These are phyloP conservation scores for Macrotrachela quadricornifera DNA, from an alignment of 1,140 invertebrate species.

Conservation along the genomic window DNA sequence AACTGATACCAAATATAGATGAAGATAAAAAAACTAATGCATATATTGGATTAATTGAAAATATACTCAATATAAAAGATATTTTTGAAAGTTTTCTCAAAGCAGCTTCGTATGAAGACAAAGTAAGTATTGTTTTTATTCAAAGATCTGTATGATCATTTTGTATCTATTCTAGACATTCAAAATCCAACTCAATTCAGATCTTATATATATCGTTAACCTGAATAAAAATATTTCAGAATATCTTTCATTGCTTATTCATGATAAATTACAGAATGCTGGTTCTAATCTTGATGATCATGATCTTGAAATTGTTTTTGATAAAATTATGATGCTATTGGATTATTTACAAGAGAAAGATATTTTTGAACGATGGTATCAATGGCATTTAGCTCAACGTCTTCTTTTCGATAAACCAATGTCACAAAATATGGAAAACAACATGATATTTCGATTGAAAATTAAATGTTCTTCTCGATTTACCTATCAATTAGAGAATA, in stretches of 20 bases:
- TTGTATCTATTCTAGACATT: no score
- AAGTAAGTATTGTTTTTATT: no score
- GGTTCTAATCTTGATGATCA: conserved; percentile 40
- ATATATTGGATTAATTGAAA: no score
- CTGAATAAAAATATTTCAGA: no score
- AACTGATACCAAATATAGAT: no score
- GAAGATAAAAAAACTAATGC: no score
- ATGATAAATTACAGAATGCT: no score
- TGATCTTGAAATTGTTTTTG: conserved; percentile 85
- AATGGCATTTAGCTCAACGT: conserved; percentile 91
- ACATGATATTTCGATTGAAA: conserved; percentile 99
- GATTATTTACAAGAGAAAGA: conserved; percentile 98
- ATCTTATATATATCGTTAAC: no score
- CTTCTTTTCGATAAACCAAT: conserved; percentile 90
- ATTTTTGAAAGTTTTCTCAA: conserved; percentile 80
- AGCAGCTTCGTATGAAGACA: conserved; percentile 77
- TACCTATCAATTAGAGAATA: conserved; percentile 95
- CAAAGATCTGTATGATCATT: no score
- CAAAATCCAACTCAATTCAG: no score
- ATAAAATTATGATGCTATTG: conserved; percentile 98
- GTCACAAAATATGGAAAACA: conserved; percentile 96
- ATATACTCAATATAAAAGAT: no score
- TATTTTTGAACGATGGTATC: conserved; percentile 97
- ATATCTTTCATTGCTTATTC: no score
- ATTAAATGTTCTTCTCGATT: conserved; percentile 99